Conservation (phyloP, 2,113 vertebrate species). For the Myodes glareolus region DNA sequence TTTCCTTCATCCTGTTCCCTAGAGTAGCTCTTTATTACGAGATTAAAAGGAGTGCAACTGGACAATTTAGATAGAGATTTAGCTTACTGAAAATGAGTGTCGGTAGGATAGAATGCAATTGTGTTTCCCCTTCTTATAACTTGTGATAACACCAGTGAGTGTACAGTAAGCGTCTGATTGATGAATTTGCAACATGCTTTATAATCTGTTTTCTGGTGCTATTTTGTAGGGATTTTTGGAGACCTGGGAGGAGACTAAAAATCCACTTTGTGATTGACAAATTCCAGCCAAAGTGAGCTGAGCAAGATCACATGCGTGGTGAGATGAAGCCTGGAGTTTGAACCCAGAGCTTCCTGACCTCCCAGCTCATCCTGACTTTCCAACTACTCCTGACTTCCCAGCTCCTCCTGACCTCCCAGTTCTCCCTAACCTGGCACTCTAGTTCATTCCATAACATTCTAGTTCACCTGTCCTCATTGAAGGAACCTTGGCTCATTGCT, state of each 20-base stretch:
- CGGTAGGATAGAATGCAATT: neutral
- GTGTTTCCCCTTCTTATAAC: neutral
- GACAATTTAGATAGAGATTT: neutral
- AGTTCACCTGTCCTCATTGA: neutral
- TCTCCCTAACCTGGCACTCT: neutral
- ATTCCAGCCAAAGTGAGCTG: neutral
- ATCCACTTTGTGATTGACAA: neutral
- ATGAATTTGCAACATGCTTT: neutral
- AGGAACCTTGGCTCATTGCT: neutral
- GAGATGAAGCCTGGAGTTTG: neutral
- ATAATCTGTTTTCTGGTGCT: neutral
- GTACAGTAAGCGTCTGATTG: neutral
- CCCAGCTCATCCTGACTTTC: no score
- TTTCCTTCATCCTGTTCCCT: neutral
- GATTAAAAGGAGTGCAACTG: neutral
- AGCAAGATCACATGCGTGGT: neutral
- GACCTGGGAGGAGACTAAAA: neutral
- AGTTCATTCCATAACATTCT: neutral
- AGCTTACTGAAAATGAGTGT: neutral
- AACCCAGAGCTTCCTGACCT: neutral
- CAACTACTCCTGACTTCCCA: accelerated
- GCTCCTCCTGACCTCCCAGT: neutral
- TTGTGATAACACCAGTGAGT: neutral
- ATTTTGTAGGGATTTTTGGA: neutral
- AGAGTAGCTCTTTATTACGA: neutral